Conservation (phyloP, 2,888 invertebrate species). For the Nysson spinosus region DNA sequence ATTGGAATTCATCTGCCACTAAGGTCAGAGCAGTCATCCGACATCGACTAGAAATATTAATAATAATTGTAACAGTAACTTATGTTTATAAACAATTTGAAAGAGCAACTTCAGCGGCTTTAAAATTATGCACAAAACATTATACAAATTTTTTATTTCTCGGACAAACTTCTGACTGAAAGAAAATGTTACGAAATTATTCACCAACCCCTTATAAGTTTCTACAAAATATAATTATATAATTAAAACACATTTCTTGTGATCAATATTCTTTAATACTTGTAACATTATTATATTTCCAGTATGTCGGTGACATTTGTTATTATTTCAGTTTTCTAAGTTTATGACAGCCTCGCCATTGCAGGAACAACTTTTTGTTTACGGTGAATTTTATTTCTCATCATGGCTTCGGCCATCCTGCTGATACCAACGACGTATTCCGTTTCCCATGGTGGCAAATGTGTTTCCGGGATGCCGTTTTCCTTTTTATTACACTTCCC, state of each 20-base stretch:
- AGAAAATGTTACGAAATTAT: no score
- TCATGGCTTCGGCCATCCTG: conserved; percentile 81
- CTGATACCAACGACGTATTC: conserved; percentile 83
- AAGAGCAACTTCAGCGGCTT: no score
- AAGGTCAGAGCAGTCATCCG: background rate
- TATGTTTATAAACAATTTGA: no score
- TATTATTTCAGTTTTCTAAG: background rate
- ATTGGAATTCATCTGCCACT: background rate
- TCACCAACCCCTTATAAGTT: no score
- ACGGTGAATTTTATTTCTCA: conserved; percentile 80
- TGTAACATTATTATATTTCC: background rate
- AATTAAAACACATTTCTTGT: no score
- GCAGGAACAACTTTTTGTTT: conserved; percentile 32
- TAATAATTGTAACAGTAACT: no score
- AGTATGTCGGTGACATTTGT: background rate
- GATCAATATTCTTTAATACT: no score
- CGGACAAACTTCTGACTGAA: no score
- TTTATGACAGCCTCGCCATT: conserved; percentile 2
- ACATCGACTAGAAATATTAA: no score
- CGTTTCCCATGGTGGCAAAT: conserved; percentile 78
- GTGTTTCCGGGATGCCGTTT: conserved; percentile 10
- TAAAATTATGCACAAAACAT: no score
- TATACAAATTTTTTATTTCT: no score
- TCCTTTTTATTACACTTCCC: background rate
- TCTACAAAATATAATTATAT: no score